Evolutionary conservation across 2,797 vertebrate species (phyloP), one percentile per base, ranked within the genome.

Genomic region (Pseudomugil gertrudae): DNA sequence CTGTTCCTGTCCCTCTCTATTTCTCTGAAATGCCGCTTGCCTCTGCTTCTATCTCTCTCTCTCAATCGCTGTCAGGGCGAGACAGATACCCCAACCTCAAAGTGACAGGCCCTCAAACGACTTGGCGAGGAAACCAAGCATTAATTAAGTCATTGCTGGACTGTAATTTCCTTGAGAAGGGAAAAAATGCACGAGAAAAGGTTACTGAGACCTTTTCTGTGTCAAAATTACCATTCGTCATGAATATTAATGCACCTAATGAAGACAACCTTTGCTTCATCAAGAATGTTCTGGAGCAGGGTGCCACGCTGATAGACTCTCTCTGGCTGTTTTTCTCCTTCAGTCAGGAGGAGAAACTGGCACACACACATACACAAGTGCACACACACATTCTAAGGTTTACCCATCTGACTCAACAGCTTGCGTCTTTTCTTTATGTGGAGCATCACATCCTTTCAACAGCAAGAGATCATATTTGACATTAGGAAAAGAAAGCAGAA

Each of bases 161-260:
- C 97, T 98, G 96, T 98, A 99, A 99, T 99, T 99, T 99, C 96
- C 97, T 98, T 96, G 96, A 98, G 97, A 99, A 98, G 96, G 97
- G 97, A 98, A 97, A 97, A 97, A 98, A 91, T 87, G 92, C 94
- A 97, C 94, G 94, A 96, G 97, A 98, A 99, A 99, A 99, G 97
- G 97, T 99, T 99, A 99, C 96, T 91, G 96, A 98, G 97, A 99
- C 97, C 97, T 99, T 99, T 98, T 97, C 96, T 96, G 96, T 98
- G 97, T 99, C 97, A 98, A 96, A 98, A 98, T 98, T 98, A 98
- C 96, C 97, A 98, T 98, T 96, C 96, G 83, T 96, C 97, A 98
- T 99, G 97, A 98, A 98, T 99, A 98, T 98, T 99, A 98, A 99
- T 98, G 96, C 94, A 94, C 96, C 96, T 99, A 99, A 99, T 99